Conservation (phyloP, 2,888 invertebrate species). For the Dilophus febrilis region DNA sequence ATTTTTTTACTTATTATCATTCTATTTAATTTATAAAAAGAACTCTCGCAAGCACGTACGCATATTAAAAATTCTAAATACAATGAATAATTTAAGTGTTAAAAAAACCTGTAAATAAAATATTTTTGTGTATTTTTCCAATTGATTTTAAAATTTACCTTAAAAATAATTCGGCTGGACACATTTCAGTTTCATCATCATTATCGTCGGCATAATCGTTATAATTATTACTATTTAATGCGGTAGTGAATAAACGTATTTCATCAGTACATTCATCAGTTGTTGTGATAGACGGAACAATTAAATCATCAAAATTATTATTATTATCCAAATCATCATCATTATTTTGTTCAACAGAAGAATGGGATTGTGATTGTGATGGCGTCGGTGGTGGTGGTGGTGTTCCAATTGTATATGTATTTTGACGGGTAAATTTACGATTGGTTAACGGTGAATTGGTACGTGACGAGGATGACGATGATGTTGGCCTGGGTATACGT, state of each 20-base stretch:
- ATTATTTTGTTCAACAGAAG: no score
- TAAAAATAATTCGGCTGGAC: conserved; percentile 3
- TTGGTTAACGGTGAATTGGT: conserved; percentile 22
- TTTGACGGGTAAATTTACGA: conserved; percentile 24
- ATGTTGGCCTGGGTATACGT: conserved; percentile 26
- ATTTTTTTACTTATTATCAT: no score
- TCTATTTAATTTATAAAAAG: no score
- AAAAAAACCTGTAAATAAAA: no score
- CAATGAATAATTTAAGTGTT: no score
- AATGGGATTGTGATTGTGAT: no score
- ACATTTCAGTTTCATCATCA: background rate
- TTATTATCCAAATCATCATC: no score
- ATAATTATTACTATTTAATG: background rate
- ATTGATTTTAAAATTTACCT: no score
- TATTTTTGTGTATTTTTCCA: no score
- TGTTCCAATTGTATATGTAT: conserved; percentile 25
- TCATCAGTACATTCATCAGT: background rate
- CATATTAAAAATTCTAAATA: no score
- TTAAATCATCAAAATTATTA: no score
- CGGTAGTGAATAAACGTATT: background rate
- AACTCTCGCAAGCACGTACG: no score
- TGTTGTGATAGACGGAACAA: background rate
- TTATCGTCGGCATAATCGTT: background rate
- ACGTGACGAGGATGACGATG: conserved; percentile 21
- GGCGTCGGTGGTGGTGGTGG: conserved; percentile 8